Evolutionary conservation across 2,797 vertebrate species (phyloP).

Genomic region (Sebastes kiyomatsui): DNA sequence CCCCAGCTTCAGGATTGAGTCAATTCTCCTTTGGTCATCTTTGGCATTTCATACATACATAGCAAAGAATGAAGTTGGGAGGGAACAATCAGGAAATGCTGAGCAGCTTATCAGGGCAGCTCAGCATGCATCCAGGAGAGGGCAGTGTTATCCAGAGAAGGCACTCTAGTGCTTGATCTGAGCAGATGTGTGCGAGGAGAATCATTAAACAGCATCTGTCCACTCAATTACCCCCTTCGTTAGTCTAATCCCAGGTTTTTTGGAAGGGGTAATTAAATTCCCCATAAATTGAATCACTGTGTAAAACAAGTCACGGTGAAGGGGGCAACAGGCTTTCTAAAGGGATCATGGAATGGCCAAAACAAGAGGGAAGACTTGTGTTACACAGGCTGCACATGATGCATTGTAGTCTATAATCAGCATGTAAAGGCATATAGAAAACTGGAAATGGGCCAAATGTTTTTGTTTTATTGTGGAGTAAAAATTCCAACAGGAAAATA

Average conservation of each 20-base stretch:
- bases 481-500: not conserved
- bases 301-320: constrained; percentile 3
- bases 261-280: constrained; percentile 33
- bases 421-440: not conserved
- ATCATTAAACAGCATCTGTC: constrained; percentile 60
- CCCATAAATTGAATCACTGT: constrained; percentile 15
- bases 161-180: constrained; percentile 22
- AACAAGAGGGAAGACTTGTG: not conserved
- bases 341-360: not conserved
- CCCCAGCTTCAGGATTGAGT: not conserved
- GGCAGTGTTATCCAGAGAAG: constrained; percentile 57
- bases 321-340: not conserved
- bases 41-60: not conserved
- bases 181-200: constrained; percentile 57
- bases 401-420: not conserved
- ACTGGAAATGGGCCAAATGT: not conserved
- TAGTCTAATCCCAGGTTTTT: constrained; percentile 44
- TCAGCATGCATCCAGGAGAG: constrained; percentile 64
- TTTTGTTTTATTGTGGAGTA: not conserved
- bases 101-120: not conserved
- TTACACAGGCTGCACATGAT: not conserved
- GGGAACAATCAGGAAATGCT: not conserved
- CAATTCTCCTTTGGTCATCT: not conserved
- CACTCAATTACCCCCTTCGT: constrained; percentile 48
- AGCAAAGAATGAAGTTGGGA: not conserved